A percentile compares a stretch with the other conserved stretches of the same genome.
phyloP scores from a whole-genome alignment of 2,113 vertebrate genomes.

The Eonycteris spelaea region DNA sequence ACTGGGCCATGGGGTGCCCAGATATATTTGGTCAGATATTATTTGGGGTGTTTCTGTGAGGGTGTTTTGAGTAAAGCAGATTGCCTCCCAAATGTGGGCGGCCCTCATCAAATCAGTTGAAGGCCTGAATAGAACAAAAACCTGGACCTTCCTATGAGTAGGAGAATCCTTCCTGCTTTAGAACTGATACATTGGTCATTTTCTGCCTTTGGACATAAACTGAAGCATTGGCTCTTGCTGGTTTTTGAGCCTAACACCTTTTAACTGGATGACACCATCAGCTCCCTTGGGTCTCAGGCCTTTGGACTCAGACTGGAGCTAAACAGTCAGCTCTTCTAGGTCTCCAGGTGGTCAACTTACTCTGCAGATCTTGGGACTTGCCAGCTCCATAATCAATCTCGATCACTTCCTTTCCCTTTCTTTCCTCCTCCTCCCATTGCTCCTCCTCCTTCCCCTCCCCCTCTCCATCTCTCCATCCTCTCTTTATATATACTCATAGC shows the following conservation, averaged over 20 bases:
- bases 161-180: neutral
- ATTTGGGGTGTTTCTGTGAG: neutral
- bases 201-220: neutral
- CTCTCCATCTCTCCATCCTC: neutral
- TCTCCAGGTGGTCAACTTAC: neutral
- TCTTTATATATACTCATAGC: neutral
- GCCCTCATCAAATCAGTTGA: neutral
- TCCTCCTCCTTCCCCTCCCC: neutral
- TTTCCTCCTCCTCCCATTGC: no score
- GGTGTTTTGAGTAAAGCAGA: neutral
- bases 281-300: neutral
- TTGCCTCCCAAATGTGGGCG: neutral
- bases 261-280: neutral
- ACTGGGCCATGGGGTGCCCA: neutral
- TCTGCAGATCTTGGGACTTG: neutral
- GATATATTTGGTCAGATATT: neutral
- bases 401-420: no score
- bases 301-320: neutral
- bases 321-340: neutral
- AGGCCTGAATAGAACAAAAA: neutral
- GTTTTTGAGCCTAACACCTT: neutral
- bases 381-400: neutral
- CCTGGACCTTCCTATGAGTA: neutral
- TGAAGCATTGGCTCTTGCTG: neutral
- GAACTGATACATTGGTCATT: neutral